phyloP scores from a whole-genome alignment of 2,888 invertebrate genomes.

The Mantis religiosa region DNA sequence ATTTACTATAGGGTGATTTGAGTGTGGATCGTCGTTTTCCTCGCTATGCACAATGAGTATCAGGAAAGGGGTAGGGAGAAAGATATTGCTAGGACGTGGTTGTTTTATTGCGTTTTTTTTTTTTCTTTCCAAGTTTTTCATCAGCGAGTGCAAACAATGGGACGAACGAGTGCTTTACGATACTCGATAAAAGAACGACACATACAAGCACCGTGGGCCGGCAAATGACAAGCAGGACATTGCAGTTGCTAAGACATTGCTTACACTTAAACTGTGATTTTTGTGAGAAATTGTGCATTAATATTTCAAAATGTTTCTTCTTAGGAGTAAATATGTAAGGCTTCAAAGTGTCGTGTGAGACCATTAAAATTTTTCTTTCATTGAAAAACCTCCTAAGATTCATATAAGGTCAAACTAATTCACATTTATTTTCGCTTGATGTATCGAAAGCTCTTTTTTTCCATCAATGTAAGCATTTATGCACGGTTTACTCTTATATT shows the following conservation, averaged over 20 bases:
- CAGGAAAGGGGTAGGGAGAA: not conserved
- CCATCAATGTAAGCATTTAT: no score
- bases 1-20: not conserved
- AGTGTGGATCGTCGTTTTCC: not conserved
- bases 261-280: no score
- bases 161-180: not conserved
- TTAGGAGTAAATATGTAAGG: no score
- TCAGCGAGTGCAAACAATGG: not conserved
- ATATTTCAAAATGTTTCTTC: no score
- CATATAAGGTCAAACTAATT: no score
- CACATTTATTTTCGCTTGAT: no score
- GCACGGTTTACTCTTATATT: no score
- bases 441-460: no score
- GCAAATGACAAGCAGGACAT: not conserved
- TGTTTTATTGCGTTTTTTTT: not conserved
- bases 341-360: no score
- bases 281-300: no score
- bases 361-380: no score
- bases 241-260: not conserved
- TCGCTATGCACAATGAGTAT: not conserved
- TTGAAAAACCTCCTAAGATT: no score
- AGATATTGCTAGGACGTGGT: not conserved
- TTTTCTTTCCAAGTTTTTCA: not conserved
- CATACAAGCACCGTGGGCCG: not conserved
- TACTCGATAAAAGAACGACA: not conserved